Evolutionary conservation across 2,888 invertebrate genomes (phyloP), one percentile per base, ranked within the genome.

Genomic region (Dynastes grantii): DNA sequence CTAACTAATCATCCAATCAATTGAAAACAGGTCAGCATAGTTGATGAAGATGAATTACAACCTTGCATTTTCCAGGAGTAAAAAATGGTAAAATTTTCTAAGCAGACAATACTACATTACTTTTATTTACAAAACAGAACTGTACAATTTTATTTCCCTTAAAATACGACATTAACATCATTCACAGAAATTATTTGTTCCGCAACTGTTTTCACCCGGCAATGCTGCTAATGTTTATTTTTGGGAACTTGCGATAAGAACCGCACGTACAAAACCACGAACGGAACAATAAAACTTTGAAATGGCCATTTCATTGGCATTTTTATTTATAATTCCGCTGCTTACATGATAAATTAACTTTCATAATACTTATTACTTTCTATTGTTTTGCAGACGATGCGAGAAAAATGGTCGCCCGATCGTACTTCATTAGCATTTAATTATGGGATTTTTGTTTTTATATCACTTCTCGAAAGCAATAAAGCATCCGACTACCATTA

Each of bases 251-350:
- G 49, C 27, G 67, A 67, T 67, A 67, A 67, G 67, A 22, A 22
- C 40, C 40, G 22, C 55, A 22, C 11, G 16, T 49, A 27, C 22
- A 13, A 45, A 67, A 67, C 40, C 49, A 45, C 45, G 27, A 67
- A 49, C 45, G 49, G 45, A 67, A 67, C 49, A 67, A 67, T 67
- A 67, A 67, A 67, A 67, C 67, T 16, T 49, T 32, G 49, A 22
- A 49, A 67, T 67, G 45, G 11, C 67, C 49, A 22, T 67, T 67
- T 49, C 45, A 67, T 67, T 67, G 45, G 65, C 63, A 22, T 67
- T 67, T 49, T 67, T 67, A 67, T 49, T 49, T 49, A 49, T 51
- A 49, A 67, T 67, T 67, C 11, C 45, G 49, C 13, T 67, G 11
- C 16, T 67, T 67, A 67, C 49, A 49, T 67, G 67, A 67, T 49